Percentiles rank a stretch among this genome's conserved stretches.
Evolutionary conservation across 2,113 vertebrate species (phyloP).

Genomic region (Oreochromis aureus): DNA sequence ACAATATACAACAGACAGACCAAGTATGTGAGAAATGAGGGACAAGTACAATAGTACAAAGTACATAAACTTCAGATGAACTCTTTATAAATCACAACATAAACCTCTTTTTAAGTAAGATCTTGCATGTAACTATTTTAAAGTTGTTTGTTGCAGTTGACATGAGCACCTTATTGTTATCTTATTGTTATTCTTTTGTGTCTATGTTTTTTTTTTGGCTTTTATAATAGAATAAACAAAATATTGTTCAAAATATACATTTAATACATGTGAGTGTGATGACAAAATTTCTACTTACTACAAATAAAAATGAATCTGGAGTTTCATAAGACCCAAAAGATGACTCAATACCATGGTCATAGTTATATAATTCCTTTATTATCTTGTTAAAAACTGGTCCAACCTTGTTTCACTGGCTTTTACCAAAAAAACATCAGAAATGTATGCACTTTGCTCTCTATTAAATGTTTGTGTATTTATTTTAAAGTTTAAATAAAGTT

Average conservation of each 20-base stretch:
- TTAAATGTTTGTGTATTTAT: neutral
- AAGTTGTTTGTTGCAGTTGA: neutral
- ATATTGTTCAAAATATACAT: neutral
- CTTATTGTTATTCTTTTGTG: neutral
- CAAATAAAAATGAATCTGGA: neutral
- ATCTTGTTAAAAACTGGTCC: neutral
- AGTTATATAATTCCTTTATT: neutral
- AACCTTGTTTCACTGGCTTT: neutral
- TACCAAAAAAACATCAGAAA: neutral
- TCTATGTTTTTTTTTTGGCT: neutral
- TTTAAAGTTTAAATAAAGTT: neutral
- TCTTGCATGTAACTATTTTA: neutral
- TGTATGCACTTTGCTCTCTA: neutral
- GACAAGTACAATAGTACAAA: neutral
- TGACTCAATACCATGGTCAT: neutral
- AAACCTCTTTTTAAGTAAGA: neutral
- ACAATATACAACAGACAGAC: neutral
- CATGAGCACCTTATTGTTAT: neutral
- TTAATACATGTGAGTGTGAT: neutral
- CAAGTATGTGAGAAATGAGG: neutral
- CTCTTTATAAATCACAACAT: neutral
- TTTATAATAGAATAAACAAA: neutral
- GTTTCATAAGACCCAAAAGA: neutral
- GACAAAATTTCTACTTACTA: neutral
- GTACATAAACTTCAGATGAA: neutral